Percentiles rank a stretch among this genome's conserved stretches.
phyloP scores from a whole-genome alignment of 2,888 invertebrate genomes.

The Aphidoletes aphidimyza region DNA sequence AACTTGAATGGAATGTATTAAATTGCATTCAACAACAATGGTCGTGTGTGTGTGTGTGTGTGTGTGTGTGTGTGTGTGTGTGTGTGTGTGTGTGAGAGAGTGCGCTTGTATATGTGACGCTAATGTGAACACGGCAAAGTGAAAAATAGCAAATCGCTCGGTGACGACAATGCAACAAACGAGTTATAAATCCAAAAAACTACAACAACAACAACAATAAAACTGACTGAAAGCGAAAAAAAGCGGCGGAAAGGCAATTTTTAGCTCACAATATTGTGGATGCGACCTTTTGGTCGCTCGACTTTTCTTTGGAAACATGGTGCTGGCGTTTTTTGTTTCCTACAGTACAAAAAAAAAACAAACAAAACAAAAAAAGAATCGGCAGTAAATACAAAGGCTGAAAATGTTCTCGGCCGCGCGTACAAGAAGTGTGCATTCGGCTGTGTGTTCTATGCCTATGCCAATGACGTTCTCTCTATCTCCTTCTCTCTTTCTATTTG shows the following conservation, averaged over 20 bases:
- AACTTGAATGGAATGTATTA: constrained; percentile 46
- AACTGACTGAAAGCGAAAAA: background rate
- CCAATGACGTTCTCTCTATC: background rate
- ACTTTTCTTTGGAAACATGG: constrained; percentile 33
- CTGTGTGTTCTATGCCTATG: background rate
- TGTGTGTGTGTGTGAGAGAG: background rate
- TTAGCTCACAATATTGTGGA: constrained; percentile 19
- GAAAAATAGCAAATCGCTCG: constrained; percentile 49
- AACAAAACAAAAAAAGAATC: background rate
- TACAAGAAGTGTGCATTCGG: background rate
- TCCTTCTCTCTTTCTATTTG: too few relatives aligned
- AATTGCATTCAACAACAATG: constrained; percentile 48
- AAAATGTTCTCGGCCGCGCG: background rate
- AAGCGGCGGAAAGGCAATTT: constrained; percentile 1
- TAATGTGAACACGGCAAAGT: constrained; percentile 46
- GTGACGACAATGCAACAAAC: constrained; percentile 42
- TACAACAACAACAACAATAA: background rate
- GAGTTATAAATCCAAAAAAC: constrained; percentile 43
- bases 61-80: background rate
- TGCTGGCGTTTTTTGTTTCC: background rate
- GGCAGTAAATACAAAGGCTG: background rate
- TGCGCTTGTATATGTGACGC: too few relatives aligned
- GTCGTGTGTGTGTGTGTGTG: constrained; percentile 21
- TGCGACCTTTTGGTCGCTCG: constrained; percentile 43
- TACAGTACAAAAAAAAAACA: background rate